Base-by-base conservation (phyloP, 2,888 invertebrate species). In the Penaeus monodon region DNA sequence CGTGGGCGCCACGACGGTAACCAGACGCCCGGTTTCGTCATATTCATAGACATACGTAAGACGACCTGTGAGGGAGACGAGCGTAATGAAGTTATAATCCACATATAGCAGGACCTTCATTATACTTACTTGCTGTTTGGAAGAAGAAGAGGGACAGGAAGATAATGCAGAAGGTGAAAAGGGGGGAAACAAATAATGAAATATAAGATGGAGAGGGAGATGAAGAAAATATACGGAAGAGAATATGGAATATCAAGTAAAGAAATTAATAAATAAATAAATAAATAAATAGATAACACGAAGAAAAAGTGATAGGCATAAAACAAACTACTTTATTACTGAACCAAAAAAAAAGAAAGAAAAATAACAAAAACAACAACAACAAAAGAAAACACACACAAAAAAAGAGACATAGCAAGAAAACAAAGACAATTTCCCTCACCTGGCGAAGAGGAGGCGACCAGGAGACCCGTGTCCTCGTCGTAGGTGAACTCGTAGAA, bases 401-500 rank as follows among this genome's bases (percentile, higher is more conserved):
- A 44, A 44, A 44, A 7, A 7, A 7, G 7, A 44, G 8, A 44
- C 0, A 44, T 8, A 44, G 7, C 38, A 44, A 8, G 38, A 44
- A 8, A 44, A 6, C 38, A 44, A 44, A 44, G 8, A 44, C 33
- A 33, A 33, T 2, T 92, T 20, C 49, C 63, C 88, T 80, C 64
- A 86, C 91, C 91, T 3, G 91, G 91, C 12, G 91, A 91, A 8
- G 91, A 91, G 14, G 91, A 90, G 49, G 91, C 91, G 79, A 91
- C 91, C 49, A 99, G 94, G 89, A 99, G 94, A 29, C 98, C 98
- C 22, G 96, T 95, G 91, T 96, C 96, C 91, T 96, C 96, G 92
- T 98, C 97, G 92, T 98, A 99, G 92, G 97, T 97, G 92, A 93
- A 98, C 93, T 92, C 96, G 96, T 89, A 97, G 49, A 96, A 95